Conservation (phyloP, 2,113 vertebrate species). For the Ochotona curzoniae region DNA sequence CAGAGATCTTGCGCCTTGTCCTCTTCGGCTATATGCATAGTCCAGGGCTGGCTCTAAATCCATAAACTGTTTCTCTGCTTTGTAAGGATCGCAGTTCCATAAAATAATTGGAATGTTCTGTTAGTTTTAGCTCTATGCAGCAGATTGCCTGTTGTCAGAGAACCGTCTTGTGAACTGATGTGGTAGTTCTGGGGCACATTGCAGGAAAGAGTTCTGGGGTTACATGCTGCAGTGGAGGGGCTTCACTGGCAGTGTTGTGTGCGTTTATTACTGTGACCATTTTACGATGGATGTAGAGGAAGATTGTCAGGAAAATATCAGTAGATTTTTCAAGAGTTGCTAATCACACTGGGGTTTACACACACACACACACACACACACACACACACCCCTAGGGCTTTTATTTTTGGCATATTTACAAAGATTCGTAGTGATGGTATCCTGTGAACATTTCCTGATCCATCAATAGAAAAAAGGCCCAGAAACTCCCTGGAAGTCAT, state of each 20-base stretch:
- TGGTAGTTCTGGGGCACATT: neutral
- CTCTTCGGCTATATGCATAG: neutral
- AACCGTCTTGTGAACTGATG: neutral
- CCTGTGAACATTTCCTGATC: constrained; percentile 45
- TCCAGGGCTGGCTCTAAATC: neutral
- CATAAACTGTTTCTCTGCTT: neutral
- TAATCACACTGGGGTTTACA: neutral
- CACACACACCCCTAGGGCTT: constrained; percentile 32
- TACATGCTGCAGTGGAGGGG: neutral
- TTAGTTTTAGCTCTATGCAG: constrained; percentile 25
- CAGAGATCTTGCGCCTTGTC: neutral
- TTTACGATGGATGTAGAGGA: constrained; percentile 24
- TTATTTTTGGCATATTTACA: constrained; percentile 41
- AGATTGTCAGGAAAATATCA: constrained; percentile 45
- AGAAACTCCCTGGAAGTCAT: constrained; percentile 40
- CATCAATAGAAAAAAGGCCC: constrained; percentile 65
- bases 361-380: neutral
- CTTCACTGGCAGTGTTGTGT: constrained; percentile 66
- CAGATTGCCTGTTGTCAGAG: neutral
- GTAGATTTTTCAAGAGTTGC: constrained; percentile 8
- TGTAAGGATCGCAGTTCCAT: neutral
- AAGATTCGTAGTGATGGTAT: neutral
- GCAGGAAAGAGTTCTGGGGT: neutral
- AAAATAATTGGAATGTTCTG: constrained; percentile 33
- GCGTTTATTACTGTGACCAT: constrained; percentile 42